These are phyloP conservation scores for Zosterops pallidus DNA, from an alignment of 2,113 vertebrate species.

Conservation along the genomic window DNA sequence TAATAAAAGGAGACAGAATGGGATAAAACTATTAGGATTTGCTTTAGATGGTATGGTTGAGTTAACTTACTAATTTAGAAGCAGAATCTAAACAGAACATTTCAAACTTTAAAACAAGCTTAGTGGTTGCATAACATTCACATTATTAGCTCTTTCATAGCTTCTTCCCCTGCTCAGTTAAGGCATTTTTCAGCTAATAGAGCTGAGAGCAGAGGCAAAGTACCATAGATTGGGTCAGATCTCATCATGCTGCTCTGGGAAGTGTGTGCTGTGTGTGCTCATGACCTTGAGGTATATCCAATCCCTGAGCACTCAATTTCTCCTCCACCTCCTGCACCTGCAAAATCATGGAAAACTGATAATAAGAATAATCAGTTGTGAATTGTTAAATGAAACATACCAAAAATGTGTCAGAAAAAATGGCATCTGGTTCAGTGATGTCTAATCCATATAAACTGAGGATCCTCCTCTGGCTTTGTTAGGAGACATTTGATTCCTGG, in stretches of 20 bases:
- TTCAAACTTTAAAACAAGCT: constrained; percentile 35
- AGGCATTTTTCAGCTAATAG: neutral
- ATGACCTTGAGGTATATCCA: neutral
- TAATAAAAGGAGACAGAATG: neutral
- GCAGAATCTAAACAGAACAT: neutral
- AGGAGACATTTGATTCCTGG: neutral
- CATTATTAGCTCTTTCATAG: neutral
- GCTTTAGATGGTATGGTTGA: constrained; percentile 1
- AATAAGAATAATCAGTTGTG: neutral
- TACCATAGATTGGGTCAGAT: neutral
- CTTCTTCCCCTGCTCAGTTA: neutral
- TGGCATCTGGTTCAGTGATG: rapidly evolving
- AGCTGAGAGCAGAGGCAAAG: neutral
- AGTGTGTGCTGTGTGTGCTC: neutral
- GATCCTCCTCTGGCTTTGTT: neutral
- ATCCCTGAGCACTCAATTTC: neutral
- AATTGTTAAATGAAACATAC: constrained; percentile 6
- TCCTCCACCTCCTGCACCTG: constrained; percentile 9
- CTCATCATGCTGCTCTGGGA: neutral
- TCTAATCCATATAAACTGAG: neutral
- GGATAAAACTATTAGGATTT: neutral
- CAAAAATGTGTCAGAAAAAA: neutral
- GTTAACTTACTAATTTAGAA: neutral
- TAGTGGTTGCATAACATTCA: constrained; percentile 13
- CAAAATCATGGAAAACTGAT: neutral